phyloP scores from a whole-genome alignment of 2,888 invertebrate species.

The Notocelia uddmanniana region DNA sequence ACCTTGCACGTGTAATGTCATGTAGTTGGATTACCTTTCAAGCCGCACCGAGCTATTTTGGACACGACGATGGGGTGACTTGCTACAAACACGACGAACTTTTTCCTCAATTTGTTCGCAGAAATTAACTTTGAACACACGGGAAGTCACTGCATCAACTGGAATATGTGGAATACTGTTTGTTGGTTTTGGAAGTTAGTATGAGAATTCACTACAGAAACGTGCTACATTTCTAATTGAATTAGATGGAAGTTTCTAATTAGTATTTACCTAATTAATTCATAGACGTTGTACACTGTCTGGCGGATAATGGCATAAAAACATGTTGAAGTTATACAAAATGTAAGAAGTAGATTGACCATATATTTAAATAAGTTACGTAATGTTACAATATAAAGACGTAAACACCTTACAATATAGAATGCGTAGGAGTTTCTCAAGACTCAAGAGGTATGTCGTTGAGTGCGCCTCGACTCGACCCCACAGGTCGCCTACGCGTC shows the following conservation, averaged over 20 bases:
- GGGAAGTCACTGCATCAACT: conserved; percentile 8
- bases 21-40: conserved; percentile 74
- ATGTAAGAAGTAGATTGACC: neutral
- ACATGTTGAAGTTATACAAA: neutral
- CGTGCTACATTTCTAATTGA: conserved; percentile 15
- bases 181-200: conserved; percentile 22
- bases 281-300: neutral
- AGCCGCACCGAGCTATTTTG: conserved; percentile 67
- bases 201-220: neutral
- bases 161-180: conserved; percentile 9
- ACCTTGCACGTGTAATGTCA: conserved; percentile 80
- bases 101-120: conserved; percentile 42
- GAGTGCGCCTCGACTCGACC: conserved; percentile 65
- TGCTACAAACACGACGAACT: conserved; percentile 47
- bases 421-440: conserved; percentile 63
- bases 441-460: conserved; percentile 60
- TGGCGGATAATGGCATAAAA: neutral
- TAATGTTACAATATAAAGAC: conserved; percentile 32
- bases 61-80: conserved; percentile 59
- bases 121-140: conserved; percentile 36
- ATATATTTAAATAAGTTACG: conserved; percentile 21
- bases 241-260: conserved; percentile 8
- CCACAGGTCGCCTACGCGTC: conserved; percentile 69
- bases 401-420: conserved; percentile 45
- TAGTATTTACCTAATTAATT: neutral